Evolutionary conservation across 2,113 vertebrate genomes (phyloP).

Genomic region (Notechis scutatus): DNA sequence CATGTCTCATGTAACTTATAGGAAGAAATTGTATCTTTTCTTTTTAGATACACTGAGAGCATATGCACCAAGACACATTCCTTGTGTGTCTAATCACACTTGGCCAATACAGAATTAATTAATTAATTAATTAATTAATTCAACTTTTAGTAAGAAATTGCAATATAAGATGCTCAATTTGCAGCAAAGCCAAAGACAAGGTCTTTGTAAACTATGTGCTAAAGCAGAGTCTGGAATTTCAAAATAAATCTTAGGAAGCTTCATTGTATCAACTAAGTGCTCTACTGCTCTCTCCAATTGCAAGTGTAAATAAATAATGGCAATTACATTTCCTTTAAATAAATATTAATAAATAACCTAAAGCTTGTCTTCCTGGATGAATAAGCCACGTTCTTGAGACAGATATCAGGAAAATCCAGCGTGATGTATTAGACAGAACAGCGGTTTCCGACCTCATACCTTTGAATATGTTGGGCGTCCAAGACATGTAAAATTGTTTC

Average conservation of each 20-base stretch:
- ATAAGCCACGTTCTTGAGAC: neutral
- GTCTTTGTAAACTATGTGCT: neutral
- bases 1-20: neutral
- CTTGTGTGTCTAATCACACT: no score
- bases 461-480: neutral
- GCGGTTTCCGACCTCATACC: neutral
- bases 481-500: neutral
- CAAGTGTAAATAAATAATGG: neutral
- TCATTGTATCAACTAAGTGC: neutral
- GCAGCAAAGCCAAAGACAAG: neutral
- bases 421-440: neutral
- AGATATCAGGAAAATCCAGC: neutral
- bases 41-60: no score
- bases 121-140: no score
- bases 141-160: neutral
- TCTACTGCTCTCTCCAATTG: neutral
- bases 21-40: no score
- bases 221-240: neutral
- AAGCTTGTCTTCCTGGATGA: neutral
- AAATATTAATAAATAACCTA: neutral
- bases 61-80: no score
- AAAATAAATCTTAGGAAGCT: neutral
- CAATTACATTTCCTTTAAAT: neutral
- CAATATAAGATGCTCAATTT: neutral
- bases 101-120: no score